A percentile compares a stretch with the other conserved stretches of the same genome.
phyloP scores from a whole-genome alignment of 2,888 invertebrate genomes.

The Syritta pipiens region DNA sequence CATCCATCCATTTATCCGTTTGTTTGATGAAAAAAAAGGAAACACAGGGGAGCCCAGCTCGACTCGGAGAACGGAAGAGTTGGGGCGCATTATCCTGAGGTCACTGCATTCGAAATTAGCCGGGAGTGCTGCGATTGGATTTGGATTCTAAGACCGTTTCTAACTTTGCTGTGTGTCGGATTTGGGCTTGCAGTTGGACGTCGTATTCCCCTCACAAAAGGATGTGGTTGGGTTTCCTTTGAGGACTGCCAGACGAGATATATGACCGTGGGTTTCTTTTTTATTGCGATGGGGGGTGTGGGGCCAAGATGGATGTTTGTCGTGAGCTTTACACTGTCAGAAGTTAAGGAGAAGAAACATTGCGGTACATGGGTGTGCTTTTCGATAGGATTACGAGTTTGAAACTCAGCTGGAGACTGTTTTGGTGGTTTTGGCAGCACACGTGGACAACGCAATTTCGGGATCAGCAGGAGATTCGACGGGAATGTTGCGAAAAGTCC shows the following conservation, averaged over 20 bases:
- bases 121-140: background rate
- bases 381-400: slow-evolving; percentile 37
- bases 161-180: slow-evolving; percentile 25
- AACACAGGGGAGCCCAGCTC: slow-evolving; percentile 21
- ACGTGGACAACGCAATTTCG: slow-evolving; percentile 18
- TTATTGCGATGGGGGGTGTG: slow-evolving; percentile 42
- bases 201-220: background rate
- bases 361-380: slow-evolving; percentile 16
- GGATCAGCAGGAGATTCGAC: background rate
- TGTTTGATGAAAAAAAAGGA: slow-evolving; percentile 10
- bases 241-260: slow-evolving; percentile 59
- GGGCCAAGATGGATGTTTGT: slow-evolving; percentile 35
- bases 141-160: slow-evolving; percentile 45
- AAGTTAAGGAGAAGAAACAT: slow-evolving; percentile 42
- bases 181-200: slow-evolving; percentile 21
- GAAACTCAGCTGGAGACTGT: slow-evolving; percentile 38
- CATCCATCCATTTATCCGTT: slow-evolving; percentile 52
- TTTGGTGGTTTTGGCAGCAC: background rate
- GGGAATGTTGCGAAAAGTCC: background rate
- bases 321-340: slow-evolving; percentile 35
- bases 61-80: slow-evolving; percentile 70
- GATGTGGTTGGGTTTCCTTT: slow-evolving; percentile 28
- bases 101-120: slow-evolving; percentile 70
- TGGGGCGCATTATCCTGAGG: slow-evolving; percentile 70
- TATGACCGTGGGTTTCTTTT: slow-evolving; percentile 68